Conservation (phyloP, 92 coral and sea anemone species). For the Diadumene lineata region DNA sequence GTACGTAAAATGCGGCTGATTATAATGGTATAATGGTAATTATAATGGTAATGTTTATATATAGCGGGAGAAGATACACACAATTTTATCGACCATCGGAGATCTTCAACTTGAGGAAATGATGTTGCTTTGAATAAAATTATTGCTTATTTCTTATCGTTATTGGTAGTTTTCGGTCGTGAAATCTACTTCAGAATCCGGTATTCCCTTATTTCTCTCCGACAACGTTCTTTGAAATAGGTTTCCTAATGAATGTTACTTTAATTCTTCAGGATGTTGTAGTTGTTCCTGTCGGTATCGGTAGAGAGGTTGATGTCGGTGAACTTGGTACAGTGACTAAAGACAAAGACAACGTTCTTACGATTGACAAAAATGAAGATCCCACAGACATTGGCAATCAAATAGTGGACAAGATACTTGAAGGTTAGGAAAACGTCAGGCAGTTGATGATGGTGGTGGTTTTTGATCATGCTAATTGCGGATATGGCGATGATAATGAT, state of each 20-base stretch:
- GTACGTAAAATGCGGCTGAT: neutral
- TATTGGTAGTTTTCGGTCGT: no score
- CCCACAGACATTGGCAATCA: slow-evolving; percentile 42
- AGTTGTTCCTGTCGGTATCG: slow-evolving; percentile 58
- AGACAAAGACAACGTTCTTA: slow-evolving; percentile 45
- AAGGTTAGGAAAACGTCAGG: slow-evolving; percentile 29
- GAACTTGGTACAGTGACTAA: slow-evolving; percentile 42
- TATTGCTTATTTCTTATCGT: no score
- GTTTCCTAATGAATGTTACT: no score
- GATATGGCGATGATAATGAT: neutral
- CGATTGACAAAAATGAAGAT: slow-evolving; percentile 41
- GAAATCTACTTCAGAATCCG: no score
- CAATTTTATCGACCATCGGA: no score
- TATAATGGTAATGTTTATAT: no score
- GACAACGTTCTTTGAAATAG: no score
- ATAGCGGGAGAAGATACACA: no score
- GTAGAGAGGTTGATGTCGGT: slow-evolving; percentile 48
- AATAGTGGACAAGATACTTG: slow-evolving; percentile 53
- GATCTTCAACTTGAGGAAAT: no score
- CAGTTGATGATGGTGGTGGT: neutral
- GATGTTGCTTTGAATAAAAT: no score
- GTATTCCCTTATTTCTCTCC: no score
- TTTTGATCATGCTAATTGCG: neutral
- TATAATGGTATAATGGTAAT: no score
- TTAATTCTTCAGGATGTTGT: slow-evolving; percentile 27